phyloP scores from a whole-genome alignment of 35 echinoderm and acorn worm genomes.

The Amphiura filiformis region DNA sequence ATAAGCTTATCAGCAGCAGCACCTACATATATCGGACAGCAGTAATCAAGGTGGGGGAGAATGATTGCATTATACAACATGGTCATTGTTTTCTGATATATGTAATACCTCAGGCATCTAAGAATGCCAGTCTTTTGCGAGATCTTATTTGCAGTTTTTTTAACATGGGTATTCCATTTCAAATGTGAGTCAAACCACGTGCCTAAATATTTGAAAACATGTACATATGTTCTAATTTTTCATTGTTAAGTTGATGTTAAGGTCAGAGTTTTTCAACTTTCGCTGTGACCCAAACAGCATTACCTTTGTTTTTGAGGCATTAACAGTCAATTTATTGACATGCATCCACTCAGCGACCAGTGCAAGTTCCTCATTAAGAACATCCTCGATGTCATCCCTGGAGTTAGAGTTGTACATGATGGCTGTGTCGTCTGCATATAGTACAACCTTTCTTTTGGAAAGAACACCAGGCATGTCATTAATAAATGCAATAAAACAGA shows the following conservation, averaged over 20 bases:
- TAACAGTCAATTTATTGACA: not conserved
- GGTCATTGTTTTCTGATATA: not conserved
- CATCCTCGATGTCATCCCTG: not conserved
- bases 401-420: not conserved
- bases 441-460: not conserved
- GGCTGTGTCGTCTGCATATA: slow-evolving; percentile 5
- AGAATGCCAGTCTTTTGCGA: slow-evolving; percentile 11
- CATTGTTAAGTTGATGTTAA: not conserved
- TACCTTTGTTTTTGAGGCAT: slow-evolving; percentile 25
- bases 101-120: not conserved
- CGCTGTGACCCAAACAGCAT: slow-evolving; percentile 15
- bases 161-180: slow-evolving; percentile 25
- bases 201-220: slow-evolving; percentile 12
- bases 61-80: not conserved
- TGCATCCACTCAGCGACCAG: not conserved
- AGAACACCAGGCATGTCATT: not conserved
- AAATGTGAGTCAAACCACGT: slow-evolving; percentile 2
- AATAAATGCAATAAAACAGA: not conserved
- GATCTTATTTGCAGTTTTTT: slow-evolving; percentile 5
- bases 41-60: not conserved
- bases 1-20: too few species aligned
- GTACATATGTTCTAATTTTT: not conserved
- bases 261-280: not conserved
- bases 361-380: not conserved
- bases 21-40: not conserved